A percentile compares a stretch with the other conserved stretches of the same genome.
Evolutionary conservation across 2,113 vertebrate species (phyloP).

Genomic region (Pagrus major): DNA sequence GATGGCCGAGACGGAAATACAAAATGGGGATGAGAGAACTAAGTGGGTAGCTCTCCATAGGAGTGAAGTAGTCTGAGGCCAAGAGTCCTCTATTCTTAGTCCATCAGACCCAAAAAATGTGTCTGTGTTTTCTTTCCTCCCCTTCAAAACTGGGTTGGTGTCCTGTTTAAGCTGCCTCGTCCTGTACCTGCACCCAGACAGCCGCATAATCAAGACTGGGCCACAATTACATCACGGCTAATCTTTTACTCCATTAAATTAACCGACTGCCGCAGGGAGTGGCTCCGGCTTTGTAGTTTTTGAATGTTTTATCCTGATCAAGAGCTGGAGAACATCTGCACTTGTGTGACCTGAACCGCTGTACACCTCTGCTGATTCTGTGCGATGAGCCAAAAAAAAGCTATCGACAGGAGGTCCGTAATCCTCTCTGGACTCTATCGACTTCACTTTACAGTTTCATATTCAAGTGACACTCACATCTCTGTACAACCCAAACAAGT

Average conservation of each 20-base stretch:
- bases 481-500: neutral
- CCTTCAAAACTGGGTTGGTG: conserved; percentile 68
- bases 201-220: conserved; percentile 17
- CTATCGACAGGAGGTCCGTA: conserved; percentile 41
- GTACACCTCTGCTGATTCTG: conserved; percentile 34
- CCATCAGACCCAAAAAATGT: conserved; percentile 53
- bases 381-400: conserved; percentile 58
- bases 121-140: conserved; percentile 38
- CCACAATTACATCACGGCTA: conserved; percentile 36
- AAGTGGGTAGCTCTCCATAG: conserved; percentile 45
- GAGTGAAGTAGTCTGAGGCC: conserved; percentile 48
- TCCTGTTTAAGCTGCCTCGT: conserved; percentile 60
- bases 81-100: conserved; percentile 72
- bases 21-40: conserved; percentile 28
- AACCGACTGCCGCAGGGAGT: neutral
- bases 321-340: conserved; percentile 31
- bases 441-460: conserved; percentile 40
- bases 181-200: conserved; percentile 46
- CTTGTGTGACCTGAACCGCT: conserved; percentile 20
- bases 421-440: conserved; percentile 47
- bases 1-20: conserved; percentile 19
- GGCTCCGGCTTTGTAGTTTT: conserved; percentile 16
- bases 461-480: conserved; percentile 35
- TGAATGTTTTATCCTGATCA: conserved; percentile 41
- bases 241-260: conserved; percentile 63